Evolutionary conservation across 2,888 invertebrate species (phyloP).

Genomic region (Cerceris ruficornis): DNA sequence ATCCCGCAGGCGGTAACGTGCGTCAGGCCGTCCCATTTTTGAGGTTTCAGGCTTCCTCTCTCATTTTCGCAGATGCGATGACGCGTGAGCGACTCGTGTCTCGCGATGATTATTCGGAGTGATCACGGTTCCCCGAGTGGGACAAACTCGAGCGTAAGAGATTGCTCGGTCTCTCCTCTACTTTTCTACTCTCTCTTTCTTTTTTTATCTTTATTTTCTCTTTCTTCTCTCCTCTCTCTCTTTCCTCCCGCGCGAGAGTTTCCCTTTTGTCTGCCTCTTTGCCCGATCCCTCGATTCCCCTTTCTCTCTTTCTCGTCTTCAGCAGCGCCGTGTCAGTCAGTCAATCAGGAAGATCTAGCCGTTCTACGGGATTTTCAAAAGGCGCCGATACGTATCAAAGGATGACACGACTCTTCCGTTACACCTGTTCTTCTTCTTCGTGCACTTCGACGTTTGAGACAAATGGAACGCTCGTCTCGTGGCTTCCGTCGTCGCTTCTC

Average conservation of each 20-base stretch:
- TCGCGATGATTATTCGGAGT: slow-evolving; percentile 78
- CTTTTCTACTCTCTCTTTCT: slow-evolving; percentile 35
- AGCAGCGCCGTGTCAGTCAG: slow-evolving; percentile 39
- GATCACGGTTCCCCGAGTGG: slow-evolving; percentile 71
- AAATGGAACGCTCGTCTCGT: no score
- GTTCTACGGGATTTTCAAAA: slow-evolving; percentile 34
- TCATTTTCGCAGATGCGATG: slow-evolving; percentile 70
- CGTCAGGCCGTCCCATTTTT: slow-evolving; percentile 15
- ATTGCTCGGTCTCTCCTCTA: slow-evolving; percentile 68
- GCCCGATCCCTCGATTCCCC: slow-evolving; percentile 21
- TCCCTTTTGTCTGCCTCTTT: slow-evolving; percentile 55
- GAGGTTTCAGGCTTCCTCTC: slow-evolving; percentile 24
- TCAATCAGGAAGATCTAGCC: slow-evolving; percentile 57
- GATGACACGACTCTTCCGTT: slow-evolving; percentile 15
- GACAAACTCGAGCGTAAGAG: slow-evolving; percentile 76
- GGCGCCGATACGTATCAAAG: slow-evolving; percentile 45
- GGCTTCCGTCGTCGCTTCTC: no score
- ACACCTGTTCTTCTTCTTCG: no score
- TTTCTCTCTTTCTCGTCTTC: slow-evolving; percentile 11
- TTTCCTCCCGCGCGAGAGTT: slow-evolving; percentile 44
- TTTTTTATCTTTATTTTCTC: slow-evolving; percentile 44
- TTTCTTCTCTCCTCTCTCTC: slow-evolving; percentile 43
- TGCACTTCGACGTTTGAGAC: not conserved
- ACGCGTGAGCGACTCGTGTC: slow-evolving; percentile 61
- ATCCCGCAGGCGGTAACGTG: not conserved